Evolutionary conservation across 2,888 invertebrate genomes (phyloP).

Genomic region (Sialis lutaria): DNA sequence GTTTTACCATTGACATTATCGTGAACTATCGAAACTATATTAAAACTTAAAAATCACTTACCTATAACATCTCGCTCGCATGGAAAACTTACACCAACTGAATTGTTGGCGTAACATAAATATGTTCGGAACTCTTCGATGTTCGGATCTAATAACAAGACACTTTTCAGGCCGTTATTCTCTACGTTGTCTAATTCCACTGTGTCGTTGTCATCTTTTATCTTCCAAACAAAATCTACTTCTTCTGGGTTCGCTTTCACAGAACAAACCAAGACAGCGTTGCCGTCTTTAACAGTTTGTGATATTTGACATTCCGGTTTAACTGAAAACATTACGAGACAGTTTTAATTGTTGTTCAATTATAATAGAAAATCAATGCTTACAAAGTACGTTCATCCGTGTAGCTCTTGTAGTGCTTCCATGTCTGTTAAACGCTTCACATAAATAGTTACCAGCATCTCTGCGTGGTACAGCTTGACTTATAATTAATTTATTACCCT

Average conservation of each 20-base stretch:
- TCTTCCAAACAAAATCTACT: conserved; percentile 66
- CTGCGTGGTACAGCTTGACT: conserved; percentile 48
- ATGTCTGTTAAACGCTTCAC: conserved; percentile 64
- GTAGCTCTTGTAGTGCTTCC: conserved; percentile 53
- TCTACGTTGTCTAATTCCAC: conserved; percentile 39
- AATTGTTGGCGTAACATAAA: conserved; percentile 70
- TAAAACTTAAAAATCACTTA: conserved; percentile 23
- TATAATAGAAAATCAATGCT: conserved; percentile 25
- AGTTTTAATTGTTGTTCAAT: neutral
- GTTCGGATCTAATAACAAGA: conserved; percentile 42
- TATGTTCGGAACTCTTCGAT: conserved; percentile 57
- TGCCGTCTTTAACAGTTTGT: conserved; percentile 51
- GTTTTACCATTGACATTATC: too few relatives aligned
- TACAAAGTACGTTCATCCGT: conserved; percentile 68
- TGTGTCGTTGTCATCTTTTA: conserved; percentile 71
- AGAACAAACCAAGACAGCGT: conserved; percentile 61
- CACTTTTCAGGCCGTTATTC: conserved; percentile 34
- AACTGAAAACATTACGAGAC: conserved; percentile 33
- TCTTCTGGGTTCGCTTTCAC: conserved; percentile 65
- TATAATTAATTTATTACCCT: conserved; percentile 36
- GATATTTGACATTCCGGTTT: conserved; percentile 72
- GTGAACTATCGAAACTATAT: conserved; percentile 9
- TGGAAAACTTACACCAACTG: conserved; percentile 45
- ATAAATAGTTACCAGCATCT: conserved; percentile 61
- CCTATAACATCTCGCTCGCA: conserved; percentile 53